These are phyloP conservation scores for Suncus etruscus DNA, from an alignment of 2,113 vertebrate genomes.

Conservation along the genomic window DNA sequence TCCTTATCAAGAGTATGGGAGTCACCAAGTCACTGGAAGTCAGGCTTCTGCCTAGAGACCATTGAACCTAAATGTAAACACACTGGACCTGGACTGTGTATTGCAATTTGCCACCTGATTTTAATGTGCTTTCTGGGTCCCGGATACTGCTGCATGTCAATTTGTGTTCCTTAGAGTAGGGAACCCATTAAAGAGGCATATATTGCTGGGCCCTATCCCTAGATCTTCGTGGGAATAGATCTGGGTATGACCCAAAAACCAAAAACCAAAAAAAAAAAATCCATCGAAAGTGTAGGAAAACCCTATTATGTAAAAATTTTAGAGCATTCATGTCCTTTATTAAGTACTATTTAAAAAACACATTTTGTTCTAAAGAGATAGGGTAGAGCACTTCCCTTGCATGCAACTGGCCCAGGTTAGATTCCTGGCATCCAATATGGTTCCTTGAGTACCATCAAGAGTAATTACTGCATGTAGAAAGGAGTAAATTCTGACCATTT, in stretches of 20 bases:
- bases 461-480: too few relatives aligned
- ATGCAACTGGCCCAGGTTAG: too few relatives aligned
- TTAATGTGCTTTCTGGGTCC: constrained; percentile 42
- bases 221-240: background rate
- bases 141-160: background rate
- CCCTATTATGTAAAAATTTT: constrained; percentile 26
- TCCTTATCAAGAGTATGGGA: background rate
- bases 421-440: too few relatives aligned
- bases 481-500: too few relatives aligned
- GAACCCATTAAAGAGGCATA: background rate
- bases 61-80: background rate
- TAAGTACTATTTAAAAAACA: background rate
- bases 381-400: too few relatives aligned
- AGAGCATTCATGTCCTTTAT: constrained; percentile 25
- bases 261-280: too few relatives aligned
- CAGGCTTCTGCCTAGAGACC: constrained; percentile 3
- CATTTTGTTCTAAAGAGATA: too few relatives aligned
- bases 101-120: constrained; percentile 31
- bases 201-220: background rate
- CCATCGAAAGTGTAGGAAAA: constrained; percentile 40
- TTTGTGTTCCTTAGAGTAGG: constrained; percentile 41
- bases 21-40: background rate
- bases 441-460: too few relatives aligned
- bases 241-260: too few relatives aligned
- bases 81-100: background rate